A percentile compares a stretch with the other conserved stretches of the same genome.
Evolutionary conservation across 37 sponge, comb jelly and placozoan genomes (phyloP).

Genomic region (Oopsacas minuta): DNA sequence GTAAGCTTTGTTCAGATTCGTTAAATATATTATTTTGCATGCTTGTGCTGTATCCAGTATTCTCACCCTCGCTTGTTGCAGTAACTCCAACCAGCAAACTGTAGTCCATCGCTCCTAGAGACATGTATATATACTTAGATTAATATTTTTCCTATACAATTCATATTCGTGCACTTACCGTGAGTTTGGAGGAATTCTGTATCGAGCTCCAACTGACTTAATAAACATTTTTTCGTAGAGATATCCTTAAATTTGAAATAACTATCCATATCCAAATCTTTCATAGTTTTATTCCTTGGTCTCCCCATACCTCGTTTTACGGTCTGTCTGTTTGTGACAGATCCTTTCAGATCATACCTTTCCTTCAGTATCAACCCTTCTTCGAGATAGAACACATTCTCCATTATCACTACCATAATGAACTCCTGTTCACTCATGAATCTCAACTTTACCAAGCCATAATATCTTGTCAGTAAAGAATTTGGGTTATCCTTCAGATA

Average conservation of each 20-base stretch:
- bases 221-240: slow-evolving; percentile 17
- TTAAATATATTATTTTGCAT: not conserved
- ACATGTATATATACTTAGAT: too few species aligned
- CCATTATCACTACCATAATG: slow-evolving; percentile 79
- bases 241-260: slow-evolving; percentile 25
- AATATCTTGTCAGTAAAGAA: slow-evolving; percentile 59
- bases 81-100: slow-evolving; percentile 67
- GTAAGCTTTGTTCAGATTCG: not conserved
- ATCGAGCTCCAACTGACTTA: slow-evolving; percentile 58
- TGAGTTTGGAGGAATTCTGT: slow-evolving; percentile 41
- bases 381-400: slow-evolving; percentile 62
- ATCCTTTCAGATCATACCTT: slow-evolving; percentile 77
- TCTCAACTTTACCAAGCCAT: slow-evolving; percentile 59
- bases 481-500: slow-evolving; percentile 67
- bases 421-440: slow-evolving; percentile 60
- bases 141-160: too few species aligned
- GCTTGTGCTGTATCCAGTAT: not conserved
- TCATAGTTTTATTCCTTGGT: slow-evolving; percentile 40
- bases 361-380: slow-evolving; percentile 36
- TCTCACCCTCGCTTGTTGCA: slow-evolving; percentile 20
- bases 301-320: slow-evolving; percentile 26
- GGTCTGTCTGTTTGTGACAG: slow-evolving; percentile 45
- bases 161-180: not conserved
- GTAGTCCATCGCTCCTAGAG: slow-evolving; percentile 68
- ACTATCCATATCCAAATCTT: slow-evolving; percentile 61